These are phyloP conservation scores for Cepaea hortensis DNA, from an alignment of 2,888 invertebrate genomes.

Conservation along the genomic window DNA sequence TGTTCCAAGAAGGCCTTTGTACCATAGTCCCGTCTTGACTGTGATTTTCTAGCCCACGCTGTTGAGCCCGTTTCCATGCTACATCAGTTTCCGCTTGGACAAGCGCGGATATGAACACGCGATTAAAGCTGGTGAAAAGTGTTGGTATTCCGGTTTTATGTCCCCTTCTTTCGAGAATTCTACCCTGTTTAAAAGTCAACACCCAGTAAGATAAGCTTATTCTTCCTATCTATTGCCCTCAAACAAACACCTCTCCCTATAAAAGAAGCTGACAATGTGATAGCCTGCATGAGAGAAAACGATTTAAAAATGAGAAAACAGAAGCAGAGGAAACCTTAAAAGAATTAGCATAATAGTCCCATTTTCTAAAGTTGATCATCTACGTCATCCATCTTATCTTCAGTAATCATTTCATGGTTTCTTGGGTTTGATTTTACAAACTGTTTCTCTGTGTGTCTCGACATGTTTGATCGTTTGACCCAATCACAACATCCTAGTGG, in stretches of 20 bases:
- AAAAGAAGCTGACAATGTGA: too few species aligned
- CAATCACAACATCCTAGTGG: too few species aligned
- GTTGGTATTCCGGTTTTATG: constrained; percentile 36
- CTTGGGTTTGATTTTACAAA: too few species aligned
- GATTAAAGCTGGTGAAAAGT: constrained; percentile 31
- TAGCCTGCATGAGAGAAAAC: too few species aligned
- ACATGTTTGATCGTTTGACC: too few species aligned
- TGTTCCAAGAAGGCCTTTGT: constrained; percentile 5
- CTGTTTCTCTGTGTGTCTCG: too few species aligned
- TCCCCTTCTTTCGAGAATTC: constrained; percentile 18
- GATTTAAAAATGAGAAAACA: neutral
- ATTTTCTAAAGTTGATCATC: too few species aligned
- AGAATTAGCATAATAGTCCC: too few species aligned
- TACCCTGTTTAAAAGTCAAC: constrained; percentile 33
- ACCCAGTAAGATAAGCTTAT: constrained; percentile 22
- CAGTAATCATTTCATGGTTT: too few species aligned
- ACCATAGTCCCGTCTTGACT: neutral
- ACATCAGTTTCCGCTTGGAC: constrained; percentile 6
- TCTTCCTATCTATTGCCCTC: neutral
- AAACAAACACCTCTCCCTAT: too few species aligned
- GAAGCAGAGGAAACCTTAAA: neutral
- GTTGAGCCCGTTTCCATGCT: neutral
- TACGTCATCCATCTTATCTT: too few species aligned
- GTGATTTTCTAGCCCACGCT: neutral
- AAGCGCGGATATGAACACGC: constrained; percentile 24